A percentile compares a stretch with the other conserved stretches of the same genome.
phyloP scores from a whole-genome alignment of 2,888 invertebrate genomes.

The Apomyelois bistriatella region DNA sequence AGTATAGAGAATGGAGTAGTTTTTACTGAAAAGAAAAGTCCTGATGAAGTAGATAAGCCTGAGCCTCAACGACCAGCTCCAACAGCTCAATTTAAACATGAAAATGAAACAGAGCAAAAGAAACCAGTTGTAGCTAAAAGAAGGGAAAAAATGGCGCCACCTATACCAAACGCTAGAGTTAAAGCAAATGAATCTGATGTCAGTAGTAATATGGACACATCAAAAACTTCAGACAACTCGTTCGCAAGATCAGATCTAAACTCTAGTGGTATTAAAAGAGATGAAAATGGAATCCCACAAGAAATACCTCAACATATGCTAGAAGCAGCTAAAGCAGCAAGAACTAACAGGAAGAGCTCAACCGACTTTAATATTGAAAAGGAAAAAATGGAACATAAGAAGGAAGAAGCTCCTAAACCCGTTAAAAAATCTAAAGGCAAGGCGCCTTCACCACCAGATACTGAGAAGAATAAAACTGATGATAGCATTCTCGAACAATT shows the following conservation, averaged over 20 bases:
- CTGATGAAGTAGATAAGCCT: conserved; percentile 67
- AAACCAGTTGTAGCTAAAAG: conserved; percentile 77
- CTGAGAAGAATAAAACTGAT: conserved; percentile 69
- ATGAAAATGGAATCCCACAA: conserved; percentile 82
- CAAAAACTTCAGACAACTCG: conserved; percentile 55
- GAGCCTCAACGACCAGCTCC: conserved; percentile 56
- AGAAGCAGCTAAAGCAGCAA: conserved; percentile 85
- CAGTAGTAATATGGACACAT: conserved; percentile 46
- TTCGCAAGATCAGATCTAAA: conserved; percentile 72
- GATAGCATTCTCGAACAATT: conserved; percentile 70
- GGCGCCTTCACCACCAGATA: conserved; percentile 85
- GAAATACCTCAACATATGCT: conserved; percentile 86
- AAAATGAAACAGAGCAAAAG: conserved; percentile 68
- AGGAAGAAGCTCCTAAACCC: conserved; percentile 55
- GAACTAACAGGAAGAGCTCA: conserved; percentile 82
- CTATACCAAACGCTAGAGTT: conserved; percentile 67
- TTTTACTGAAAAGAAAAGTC: conserved; percentile 51
- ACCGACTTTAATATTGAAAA: conserved; percentile 53
- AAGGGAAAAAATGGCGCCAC: conserved; percentile 72
- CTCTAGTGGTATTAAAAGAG: conserved; percentile 80
- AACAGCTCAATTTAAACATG: conserved; percentile 68
- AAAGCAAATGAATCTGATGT: conserved; percentile 61
- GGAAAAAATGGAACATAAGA: conserved; percentile 50
- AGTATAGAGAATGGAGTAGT: conserved; percentile 63
- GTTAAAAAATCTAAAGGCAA: conserved; percentile 84